These are phyloP conservation scores for Stegodyphus dumicola DNA, from an alignment of 1,140 invertebrate species.

Conservation along the genomic window DNA sequence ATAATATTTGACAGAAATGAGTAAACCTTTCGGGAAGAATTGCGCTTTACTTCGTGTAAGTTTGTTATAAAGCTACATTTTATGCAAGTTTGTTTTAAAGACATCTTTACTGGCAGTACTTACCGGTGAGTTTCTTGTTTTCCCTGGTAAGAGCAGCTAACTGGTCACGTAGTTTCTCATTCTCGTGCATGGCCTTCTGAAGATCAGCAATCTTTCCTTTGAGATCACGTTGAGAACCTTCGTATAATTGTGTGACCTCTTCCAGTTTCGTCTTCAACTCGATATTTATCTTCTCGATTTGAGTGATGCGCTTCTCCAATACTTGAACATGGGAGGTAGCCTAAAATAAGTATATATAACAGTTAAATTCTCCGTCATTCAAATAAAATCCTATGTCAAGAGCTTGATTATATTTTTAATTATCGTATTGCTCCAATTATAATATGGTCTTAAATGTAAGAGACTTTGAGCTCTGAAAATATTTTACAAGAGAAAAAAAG, in stretches of 20 bases:
- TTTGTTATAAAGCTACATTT: too few relatives aligned
- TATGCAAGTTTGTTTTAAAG: too few relatives aligned
- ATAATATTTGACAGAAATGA: too few relatives aligned
- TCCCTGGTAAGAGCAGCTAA: conserved; percentile 90
- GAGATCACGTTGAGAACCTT: conserved; percentile 88
- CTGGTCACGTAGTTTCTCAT: conserved; percentile 93
- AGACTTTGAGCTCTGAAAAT: too few relatives aligned
- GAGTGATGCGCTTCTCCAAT: conserved; percentile 89
- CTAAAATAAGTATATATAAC: background rate
- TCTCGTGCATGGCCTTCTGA: conserved; percentile 84
- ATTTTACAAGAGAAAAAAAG: too few relatives aligned
- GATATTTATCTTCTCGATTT: conserved; percentile 89
- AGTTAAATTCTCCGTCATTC: too few relatives aligned
- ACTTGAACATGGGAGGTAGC: conserved; percentile 76
- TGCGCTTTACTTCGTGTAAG: too few relatives aligned
- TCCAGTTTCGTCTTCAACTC: conserved; percentile 81
- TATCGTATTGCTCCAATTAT: too few relatives aligned
- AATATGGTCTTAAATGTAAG: too few relatives aligned
- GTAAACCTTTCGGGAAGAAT: too few relatives aligned
- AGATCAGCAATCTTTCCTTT: conserved; percentile 89
- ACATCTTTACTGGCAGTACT: conserved; percentile 9
- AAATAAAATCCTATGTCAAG: too few relatives aligned
- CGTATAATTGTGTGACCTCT: conserved; percentile 88
- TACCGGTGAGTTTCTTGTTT: conserved; percentile 88
- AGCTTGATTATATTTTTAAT: too few relatives aligned